These are phyloP conservation scores for Paradoxurus hermaphroditus DNA, from an alignment of 2,113 vertebrate species.

Conservation along the genomic window DNA sequence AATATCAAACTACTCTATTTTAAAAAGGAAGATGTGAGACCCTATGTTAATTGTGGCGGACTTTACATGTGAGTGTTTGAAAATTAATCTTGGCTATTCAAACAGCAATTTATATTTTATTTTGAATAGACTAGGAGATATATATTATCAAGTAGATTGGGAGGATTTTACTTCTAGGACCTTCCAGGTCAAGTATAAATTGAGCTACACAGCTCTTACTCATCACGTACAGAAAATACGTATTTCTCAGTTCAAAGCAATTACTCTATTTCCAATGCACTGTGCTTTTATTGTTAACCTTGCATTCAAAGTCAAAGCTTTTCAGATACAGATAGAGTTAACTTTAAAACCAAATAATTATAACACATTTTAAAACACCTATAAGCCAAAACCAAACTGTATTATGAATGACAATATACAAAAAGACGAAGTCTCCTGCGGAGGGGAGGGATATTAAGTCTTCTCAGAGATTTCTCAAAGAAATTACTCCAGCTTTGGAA, in stretches of 20 bases:
- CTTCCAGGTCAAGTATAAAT: background rate
- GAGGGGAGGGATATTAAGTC: background rate
- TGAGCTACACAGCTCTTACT: background rate
- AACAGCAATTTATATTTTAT: constrained; percentile 37
- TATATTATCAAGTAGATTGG: background rate
- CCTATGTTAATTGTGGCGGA: background rate
- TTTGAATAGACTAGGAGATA: background rate
- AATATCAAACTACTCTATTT: background rate
- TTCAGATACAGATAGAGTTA: constrained; percentile 38
- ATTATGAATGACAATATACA: background rate
- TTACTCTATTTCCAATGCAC: background rate
- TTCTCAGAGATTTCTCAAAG: background rate
- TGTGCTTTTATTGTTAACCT: constrained; percentile 7
- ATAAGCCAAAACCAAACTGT: background rate
- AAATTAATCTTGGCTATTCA: background rate
- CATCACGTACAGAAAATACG: background rate
- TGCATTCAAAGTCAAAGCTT: constrained; percentile 24
- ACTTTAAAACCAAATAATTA: constrained; percentile 6
- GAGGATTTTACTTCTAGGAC: constrained; percentile 16
- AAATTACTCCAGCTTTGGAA: background rate
- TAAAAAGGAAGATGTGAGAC: background rate
- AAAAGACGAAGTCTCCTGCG: background rate
- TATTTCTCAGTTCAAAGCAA: constrained; percentile 12
- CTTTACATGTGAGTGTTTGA: background rate
- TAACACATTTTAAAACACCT: background rate